Evolutionary conservation across 1,140 invertebrate genomes (phyloP).

Genomic region (Hylaeus volcanicus): DNA sequence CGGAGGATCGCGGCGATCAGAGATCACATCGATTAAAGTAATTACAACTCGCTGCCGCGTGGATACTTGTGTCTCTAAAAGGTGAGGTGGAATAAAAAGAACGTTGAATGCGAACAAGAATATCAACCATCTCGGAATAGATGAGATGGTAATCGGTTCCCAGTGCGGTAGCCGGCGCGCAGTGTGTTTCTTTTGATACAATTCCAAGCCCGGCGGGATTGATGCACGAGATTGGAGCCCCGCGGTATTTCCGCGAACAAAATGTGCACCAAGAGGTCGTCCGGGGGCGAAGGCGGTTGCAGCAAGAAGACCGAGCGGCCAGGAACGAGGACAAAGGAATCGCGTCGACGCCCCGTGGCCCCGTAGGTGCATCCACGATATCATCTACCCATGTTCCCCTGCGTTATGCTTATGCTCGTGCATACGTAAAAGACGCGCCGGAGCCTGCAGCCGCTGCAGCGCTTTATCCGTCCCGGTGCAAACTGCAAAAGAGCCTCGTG

Average conservation of each 20-base stretch:
- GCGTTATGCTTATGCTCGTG: constrained; percentile 77
- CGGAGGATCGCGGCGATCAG: constrained; percentile 2
- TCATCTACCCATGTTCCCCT: constrained; percentile 79
- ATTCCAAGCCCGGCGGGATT: constrained; percentile 56
- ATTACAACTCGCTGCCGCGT: constrained; percentile 26
- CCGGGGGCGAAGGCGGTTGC: constrained; percentile 36
- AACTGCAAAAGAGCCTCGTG: constrained; percentile 53
- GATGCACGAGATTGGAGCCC: constrained; percentile 60
- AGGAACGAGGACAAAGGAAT: constrained; percentile 73
- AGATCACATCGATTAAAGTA: constrained; percentile 45
- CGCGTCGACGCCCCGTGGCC: constrained; percentile 74
- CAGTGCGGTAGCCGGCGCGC: constrained; percentile 38
- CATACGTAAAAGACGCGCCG: constrained; percentile 66
- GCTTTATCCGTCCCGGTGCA: constrained; percentile 55
- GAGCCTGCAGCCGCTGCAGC: constrained; percentile 31
- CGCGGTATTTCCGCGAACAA: constrained; percentile 57
- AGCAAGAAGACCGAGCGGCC: constrained; percentile 54
- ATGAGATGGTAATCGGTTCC: constrained; percentile 39
- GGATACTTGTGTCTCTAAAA: constrained; percentile 6
- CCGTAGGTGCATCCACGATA: constrained; percentile 76
- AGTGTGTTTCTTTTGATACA: constrained; percentile 35
- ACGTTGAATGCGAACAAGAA: constrained; percentile 17
- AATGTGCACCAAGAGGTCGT: constrained; percentile 55
- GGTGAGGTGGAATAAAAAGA: not conserved
- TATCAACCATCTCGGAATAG: constrained; percentile 14